Evolutionary conservation across 2,888 invertebrate genomes (phyloP), one percentile per base, ranked within the genome.

Genomic region (Drosophila infuscata): DNA sequence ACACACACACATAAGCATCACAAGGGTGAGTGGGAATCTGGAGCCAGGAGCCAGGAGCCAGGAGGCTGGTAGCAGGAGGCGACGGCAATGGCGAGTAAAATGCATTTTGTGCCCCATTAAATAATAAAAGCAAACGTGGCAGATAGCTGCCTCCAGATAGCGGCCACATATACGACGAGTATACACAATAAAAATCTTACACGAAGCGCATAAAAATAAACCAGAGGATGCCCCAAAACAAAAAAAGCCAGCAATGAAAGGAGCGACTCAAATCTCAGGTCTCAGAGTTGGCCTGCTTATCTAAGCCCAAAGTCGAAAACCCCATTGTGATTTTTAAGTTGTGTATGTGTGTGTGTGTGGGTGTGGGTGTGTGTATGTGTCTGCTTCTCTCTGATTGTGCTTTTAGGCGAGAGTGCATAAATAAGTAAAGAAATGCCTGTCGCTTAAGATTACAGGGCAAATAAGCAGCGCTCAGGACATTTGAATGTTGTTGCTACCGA

Each of bases 81-180:
- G 46, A 32, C 38, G 68, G 78, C 78, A 79, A 81, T 64, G 83
- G 81, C 76, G 77, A 81, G 81, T 79, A 82, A 88, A 90, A 84
- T 92, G 91, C 91, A 92, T 92, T 92, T 92, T 91, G 90, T 89
- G 85, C 87, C 87, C 85, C 88, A 89, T 88, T 91, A 92, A 91
- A 91, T 92, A 91, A 91, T 91, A 91, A 92, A 90, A 91, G 89
- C 87, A 81, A 91, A 87, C 83, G 81, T 84, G 83, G 89, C 90
- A 84, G 88, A 86, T 78, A 88, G 82, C 75, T 81, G 80, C 76
- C 69, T 54, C 63, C 80, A 75, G 84, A 88, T 83, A 83, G 76
- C 70, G 62, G 58, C 67, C 77, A 76, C 76, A 76, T 70, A 76
- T 67, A 76, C 81, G 83, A 70, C 70, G 70, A 78, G 85, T 74